Base-by-base conservation (phyloP, 2,888 invertebrate species). In the Odontomyia ornata region DNA sequence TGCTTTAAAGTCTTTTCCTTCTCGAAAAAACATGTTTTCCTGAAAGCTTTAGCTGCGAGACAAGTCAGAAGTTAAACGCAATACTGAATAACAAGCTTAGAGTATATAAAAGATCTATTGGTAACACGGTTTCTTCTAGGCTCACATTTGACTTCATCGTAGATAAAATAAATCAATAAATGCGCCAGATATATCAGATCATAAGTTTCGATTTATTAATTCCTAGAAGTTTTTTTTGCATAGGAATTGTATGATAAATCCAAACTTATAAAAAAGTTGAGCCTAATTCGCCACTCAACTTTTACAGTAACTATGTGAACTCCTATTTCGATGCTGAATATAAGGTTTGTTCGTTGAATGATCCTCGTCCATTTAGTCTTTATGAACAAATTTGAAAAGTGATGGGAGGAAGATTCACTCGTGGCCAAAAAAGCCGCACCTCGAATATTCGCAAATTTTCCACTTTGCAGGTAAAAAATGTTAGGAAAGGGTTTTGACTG, bases 361-460 rank as follows among this genome's bases (percentile, higher is more conserved):
- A 97, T 86, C 95, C 96, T 0, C 90, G 96, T 64, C 90, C 92
- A 2, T 89, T 91, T 43, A 94, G 94, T 86, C 89, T 91, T n/a
- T 96, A 93, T 85, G 92, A 93, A 9, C 89, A 91, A 80, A 89
- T 93, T 15, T 97, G 95, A 86, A 95, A 95, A 0, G 92, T 97
- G 93, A 82, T 89, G 97, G 79, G n/a, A 95, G 95, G n/a, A 96
- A 96, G 86, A 91, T 96, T 81, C n/a, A n/a, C n/a, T n/a, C n/a
- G n/a, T n/a, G n/a, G n/a, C n/a, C n/a, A n/a, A n/a, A n/a, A n/a
- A n/a, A n/a, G n/a, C n/a, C n/a, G n/a, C n/a, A n/a, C n/a, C n/a
- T n/a, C n/a, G n/a, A n/a, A n/a, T n/a, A n/a, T n/a, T n/a, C n/a
- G n/a, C n/a, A n/a, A n/a, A n/a, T n/a, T n/a, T n/a, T n/a, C n/a